A percentile compares a stretch with the other conserved stretches of the same genome.
These are phyloP conservation scores for Apocheima hispidaria DNA, from an alignment of 2,888 invertebrate genomes.

Conservation along the genomic window DNA sequence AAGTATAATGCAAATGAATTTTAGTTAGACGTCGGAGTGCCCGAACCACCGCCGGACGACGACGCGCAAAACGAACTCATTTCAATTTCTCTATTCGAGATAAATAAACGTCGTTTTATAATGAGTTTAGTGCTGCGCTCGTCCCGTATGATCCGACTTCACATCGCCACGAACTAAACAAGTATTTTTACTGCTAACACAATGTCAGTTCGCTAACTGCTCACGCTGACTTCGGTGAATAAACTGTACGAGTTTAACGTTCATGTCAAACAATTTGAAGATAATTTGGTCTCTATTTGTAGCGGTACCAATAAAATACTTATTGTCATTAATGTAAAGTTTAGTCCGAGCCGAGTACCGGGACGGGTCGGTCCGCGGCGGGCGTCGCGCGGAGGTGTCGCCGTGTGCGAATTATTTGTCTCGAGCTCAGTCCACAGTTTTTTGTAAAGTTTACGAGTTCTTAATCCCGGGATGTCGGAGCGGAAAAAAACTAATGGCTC, in stretches of 20 bases:
- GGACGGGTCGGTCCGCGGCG: constrained; percentile 17
- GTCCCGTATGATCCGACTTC: constrained; percentile 15
- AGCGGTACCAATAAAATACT: background rate
- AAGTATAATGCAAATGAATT: constrained; percentile 42
- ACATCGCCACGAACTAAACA: constrained; percentile 17
- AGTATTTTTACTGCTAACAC: constrained; percentile 23
- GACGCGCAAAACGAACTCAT: constrained; percentile 27
- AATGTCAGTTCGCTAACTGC: constrained; percentile 37
- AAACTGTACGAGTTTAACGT: constrained; percentile 7
- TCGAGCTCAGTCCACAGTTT: constrained; percentile 46
- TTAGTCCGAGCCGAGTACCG: constrained; percentile 21
- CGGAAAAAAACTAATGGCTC: constrained; percentile 57
- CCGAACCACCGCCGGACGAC: background rate
- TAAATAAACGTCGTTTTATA: constrained; percentile 37
- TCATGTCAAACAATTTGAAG: background rate
- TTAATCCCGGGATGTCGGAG: constrained; percentile 49
- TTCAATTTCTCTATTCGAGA: constrained; percentile 33
- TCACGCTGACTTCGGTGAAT: constrained; percentile 30
- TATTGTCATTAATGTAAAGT: background rate
- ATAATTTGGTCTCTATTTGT: constrained; percentile 9
- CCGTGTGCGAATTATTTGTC: constrained; percentile 63
- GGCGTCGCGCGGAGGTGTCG: constrained; percentile 32
- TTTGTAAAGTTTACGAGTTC: constrained; percentile 54
- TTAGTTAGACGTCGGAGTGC: constrained; percentile 34
- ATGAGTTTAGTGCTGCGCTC: constrained; percentile 34